Evolutionary conservation across 1,140 invertebrate genomes (phyloP), one percentile per base, ranked within the genome.

Genomic region (Venturia canescens): DNA sequence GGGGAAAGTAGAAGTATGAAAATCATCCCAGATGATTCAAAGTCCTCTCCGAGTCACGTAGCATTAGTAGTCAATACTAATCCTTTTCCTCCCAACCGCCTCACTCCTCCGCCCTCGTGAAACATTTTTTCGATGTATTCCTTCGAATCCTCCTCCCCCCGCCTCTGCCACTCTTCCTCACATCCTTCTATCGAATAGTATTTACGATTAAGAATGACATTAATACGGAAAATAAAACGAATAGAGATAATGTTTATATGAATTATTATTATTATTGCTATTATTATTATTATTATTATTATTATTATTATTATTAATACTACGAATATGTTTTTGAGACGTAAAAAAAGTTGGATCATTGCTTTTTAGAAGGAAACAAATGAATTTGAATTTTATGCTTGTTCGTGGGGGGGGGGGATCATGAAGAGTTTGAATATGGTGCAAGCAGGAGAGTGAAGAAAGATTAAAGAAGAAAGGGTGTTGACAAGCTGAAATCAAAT

Each of bases 161-260:
- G 7, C 31, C 31, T 7, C 31, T 7, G 31, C 31, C 44, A 74
- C 71, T n/a, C n/a, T 34, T 3, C 31, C 38, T 11, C 5, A 44
- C 38, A 44, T 44, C 38, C 38, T 44, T 27, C 74, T 76, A 76
- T 76, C 74, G 74, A 76, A 7, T 76, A 76, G 74, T 57, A 81
- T 48, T 70, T 71, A 71, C 74, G 53, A 63, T 76, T 66, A 66
- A 76, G 53, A 29, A 82, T 71, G 71, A 83, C 72, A 78, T 48
- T 66, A 66, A 66, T 26, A 27, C 27, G 60, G 60, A 72, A 67
- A 76, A 81, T n/a, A 81, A 71, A 89, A 88, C 86, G 86, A 87
- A 87, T 89, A 90, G 86, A 89, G 84, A 88, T 89, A 89, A 88
- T 89, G 89, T 91, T 91, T 91, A 90, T 90, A 90, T 90, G 87